A percentile compares a stretch with the other conserved stretches of the same genome.
Evolutionary conservation across 2,888 invertebrate species (phyloP).

Genomic region (Dasysyrphus albostriatus): DNA sequence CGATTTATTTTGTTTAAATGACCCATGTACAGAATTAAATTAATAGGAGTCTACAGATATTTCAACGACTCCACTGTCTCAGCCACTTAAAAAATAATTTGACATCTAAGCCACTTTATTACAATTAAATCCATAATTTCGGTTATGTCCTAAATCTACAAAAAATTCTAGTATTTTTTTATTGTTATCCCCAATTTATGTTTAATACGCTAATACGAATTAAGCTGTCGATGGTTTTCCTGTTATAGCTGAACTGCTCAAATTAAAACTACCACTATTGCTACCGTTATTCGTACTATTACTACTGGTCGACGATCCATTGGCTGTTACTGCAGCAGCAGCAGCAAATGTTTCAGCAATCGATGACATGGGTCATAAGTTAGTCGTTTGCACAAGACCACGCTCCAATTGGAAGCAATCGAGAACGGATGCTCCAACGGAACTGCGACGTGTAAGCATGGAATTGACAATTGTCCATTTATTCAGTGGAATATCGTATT

Average conservation of each 20-base stretch:
- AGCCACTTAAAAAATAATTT: neutral
- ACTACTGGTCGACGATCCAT: slow-evolving; percentile 75
- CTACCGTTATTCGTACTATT: slow-evolving; percentile 57
- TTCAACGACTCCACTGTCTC: neutral
- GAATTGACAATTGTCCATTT: slow-evolving; percentile 88
- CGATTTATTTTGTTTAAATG: no score
- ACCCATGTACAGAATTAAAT: no score
- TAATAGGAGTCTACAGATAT: no score
- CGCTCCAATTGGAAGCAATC: slow-evolving; percentile 87
- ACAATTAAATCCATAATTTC: neutral
- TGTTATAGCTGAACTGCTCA: slow-evolving; percentile 82
- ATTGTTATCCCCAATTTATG: neutral
- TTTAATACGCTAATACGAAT: neutral
- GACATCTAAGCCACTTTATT: neutral
- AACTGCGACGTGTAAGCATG: slow-evolving; percentile 87
- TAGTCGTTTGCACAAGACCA: slow-evolving; percentile 84
- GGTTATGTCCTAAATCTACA: neutral
- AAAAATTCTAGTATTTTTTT: neutral
- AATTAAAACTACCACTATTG: slow-evolving; percentile 54
- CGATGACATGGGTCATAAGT: slow-evolving; percentile 83
- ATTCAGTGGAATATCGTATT: slow-evolving; percentile 87
- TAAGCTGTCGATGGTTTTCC: slow-evolving; percentile 74
- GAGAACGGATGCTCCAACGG: slow-evolving; percentile 88
- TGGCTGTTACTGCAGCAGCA: slow-evolving; percentile 74
- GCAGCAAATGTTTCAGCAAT: slow-evolving; percentile 82